Conservation (phyloP, 2,113 vertebrate species). For the Fregetta grallaria region DNA sequence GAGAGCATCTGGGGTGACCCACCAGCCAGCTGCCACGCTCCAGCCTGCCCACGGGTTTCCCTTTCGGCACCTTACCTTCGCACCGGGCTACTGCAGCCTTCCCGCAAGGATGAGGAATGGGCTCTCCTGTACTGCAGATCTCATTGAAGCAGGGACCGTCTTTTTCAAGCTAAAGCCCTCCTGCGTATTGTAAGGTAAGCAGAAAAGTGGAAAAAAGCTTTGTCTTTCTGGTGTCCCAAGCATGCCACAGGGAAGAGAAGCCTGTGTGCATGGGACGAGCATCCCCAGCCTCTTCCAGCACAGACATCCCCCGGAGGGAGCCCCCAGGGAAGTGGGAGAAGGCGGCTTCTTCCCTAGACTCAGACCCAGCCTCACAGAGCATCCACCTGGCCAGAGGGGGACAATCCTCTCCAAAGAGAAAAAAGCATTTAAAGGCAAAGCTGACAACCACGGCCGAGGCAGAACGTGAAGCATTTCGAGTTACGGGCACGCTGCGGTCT, state of each 20-base stretch:
- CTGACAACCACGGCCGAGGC: background rate
- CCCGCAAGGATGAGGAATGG: background rate
- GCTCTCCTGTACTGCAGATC: rapidly evolving
- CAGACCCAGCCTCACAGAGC: background rate
- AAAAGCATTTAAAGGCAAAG: background rate
- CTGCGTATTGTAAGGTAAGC: background rate
- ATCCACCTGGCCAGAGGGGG: background rate
- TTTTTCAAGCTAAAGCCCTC: background rate
- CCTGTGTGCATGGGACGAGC: rapidly evolving
- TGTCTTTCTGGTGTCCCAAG: background rate
- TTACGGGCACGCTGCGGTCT: rapidly evolving
- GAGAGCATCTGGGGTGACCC: background rate
- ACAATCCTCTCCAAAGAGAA: background rate
- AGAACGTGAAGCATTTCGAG: background rate
- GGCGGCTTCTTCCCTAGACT: background rate
- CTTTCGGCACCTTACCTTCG: background rate
- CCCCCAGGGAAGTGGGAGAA: background rate
- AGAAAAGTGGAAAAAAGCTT: background rate
- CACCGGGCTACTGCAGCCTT: background rate
- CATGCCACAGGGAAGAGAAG: background rate
- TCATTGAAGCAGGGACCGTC: rapidly evolving
- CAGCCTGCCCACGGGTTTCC: background rate
- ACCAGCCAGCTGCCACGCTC: background rate
- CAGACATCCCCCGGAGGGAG: background rate
- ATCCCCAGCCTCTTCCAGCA: background rate